Percentiles rank a stretch among this genome's conserved stretches.
phyloP scores from a whole-genome alignment of 2,113 vertebrate genomes.

The Myocastor coypus region DNA sequence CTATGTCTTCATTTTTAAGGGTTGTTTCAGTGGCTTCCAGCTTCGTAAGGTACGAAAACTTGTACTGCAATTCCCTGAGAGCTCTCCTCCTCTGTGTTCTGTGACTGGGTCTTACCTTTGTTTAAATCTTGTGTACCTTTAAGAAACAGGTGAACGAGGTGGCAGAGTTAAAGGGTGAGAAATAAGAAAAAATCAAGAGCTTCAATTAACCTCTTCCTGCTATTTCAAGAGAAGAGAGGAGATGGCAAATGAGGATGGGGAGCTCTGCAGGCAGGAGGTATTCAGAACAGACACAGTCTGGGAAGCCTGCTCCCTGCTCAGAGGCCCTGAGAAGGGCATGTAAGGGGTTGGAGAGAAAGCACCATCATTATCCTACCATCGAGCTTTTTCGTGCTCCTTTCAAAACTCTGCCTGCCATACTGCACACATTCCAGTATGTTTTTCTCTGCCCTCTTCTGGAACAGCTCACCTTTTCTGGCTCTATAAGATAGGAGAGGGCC shows the following conservation, averaged over 20 bases:
- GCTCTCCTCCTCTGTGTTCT: background rate
- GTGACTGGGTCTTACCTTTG: background rate
- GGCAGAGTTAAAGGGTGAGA: background rate
- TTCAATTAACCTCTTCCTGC: background rate
- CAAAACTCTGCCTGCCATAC: background rate
- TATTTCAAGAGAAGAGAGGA: background rate
- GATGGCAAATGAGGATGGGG: background rate
- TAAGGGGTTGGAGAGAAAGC: background rate
- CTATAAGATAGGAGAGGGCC: conserved; percentile 8
- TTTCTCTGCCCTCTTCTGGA: background rate
- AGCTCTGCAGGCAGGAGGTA: accelerated
- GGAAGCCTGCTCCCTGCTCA: background rate
- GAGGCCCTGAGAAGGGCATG: background rate
- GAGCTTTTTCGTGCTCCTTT: background rate
- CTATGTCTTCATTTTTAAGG: background rate
- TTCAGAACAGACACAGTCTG: background rate
- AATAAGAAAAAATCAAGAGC: background rate
- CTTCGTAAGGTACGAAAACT: background rate
- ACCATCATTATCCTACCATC: background rate
- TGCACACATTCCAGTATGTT: background rate
- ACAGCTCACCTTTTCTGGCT: conserved; percentile 65
- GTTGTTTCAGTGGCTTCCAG: background rate
- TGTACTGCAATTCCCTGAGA: background rate
- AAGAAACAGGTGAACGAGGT: background rate
- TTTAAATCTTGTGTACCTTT: conserved; percentile 1